phyloP scores from a whole-genome alignment of 2,888 invertebrate genomes.

The Ptilodon capucinus region DNA sequence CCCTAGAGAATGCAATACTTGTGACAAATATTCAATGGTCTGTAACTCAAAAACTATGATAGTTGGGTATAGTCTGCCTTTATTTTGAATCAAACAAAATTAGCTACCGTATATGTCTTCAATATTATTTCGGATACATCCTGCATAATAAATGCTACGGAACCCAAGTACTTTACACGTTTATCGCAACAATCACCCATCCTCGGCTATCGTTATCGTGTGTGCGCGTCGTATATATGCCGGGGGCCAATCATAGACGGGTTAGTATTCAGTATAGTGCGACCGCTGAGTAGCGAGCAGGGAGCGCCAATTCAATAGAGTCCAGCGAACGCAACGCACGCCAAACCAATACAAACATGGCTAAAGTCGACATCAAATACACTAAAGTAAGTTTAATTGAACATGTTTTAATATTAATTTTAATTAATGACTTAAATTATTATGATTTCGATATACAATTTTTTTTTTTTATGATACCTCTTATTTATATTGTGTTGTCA shows the following conservation, averaged over 20 bases:
- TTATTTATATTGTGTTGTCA: too few species aligned
- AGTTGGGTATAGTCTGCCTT: too few species aligned
- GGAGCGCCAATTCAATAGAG: constrained; percentile 29
- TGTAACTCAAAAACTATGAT: too few species aligned
- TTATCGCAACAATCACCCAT: not conserved
- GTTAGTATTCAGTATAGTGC: not conserved
- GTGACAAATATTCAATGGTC: too few species aligned
- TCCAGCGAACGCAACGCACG: constrained; percentile 37
- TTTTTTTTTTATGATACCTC: too few species aligned
- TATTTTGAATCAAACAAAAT: too few species aligned
- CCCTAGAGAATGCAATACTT: too few species aligned
- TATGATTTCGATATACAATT: too few species aligned
- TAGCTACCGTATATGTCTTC: too few species aligned
- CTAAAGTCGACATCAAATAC: constrained; percentile 76
- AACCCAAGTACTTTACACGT: not conserved
- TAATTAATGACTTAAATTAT: too few species aligned
- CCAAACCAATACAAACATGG: constrained; percentile 53
- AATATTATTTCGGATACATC: too few species aligned
- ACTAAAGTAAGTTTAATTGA: constrained; percentile 62
- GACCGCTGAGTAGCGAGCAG: constrained; percentile 5
- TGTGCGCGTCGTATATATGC: not conserved
- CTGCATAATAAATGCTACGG: not conserved
- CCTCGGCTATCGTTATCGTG: not conserved
- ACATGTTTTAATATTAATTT: too few species aligned
- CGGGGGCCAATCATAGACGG: not conserved